Percentiles rank a stretch among this genome's conserved stretches.
Evolutionary conservation across 2,113 vertebrate species (phyloP).

Genomic region (Stigmatopora nigra): DNA sequence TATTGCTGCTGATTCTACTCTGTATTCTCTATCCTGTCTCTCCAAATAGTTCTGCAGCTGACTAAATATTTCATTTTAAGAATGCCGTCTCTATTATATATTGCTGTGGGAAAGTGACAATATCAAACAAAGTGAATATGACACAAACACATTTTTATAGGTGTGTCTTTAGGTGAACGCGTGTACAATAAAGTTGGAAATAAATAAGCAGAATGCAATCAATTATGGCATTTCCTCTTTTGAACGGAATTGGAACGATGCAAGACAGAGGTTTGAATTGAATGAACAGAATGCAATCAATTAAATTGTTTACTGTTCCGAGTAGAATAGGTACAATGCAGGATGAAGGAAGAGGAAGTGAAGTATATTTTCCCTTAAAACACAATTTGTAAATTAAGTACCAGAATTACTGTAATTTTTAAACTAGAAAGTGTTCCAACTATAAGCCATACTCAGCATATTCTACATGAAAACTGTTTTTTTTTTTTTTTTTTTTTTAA

Average conservation of each 20-base stretch:
- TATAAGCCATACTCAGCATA: too few relatives aligned
- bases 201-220: too few relatives aligned
- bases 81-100: constrained; percentile 35
- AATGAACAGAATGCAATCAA: constrained; percentile 1
- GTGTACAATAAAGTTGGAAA: neutral
- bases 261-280: neutral
- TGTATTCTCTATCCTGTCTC: constrained; percentile 29
- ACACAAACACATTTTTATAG: constrained; percentile 4
- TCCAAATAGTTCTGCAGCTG: constrained; percentile 40
- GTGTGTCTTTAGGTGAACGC: constrained; percentile 16
- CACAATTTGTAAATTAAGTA: neutral
- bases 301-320: neutral
- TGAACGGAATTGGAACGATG: too few relatives aligned
- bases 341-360: neutral
- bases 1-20: constrained; percentile 27
- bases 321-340: neutral
- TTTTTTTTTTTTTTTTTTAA: too few relatives aligned
- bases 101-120: constrained; percentile 16
- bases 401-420: too few relatives aligned
- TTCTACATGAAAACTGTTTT: too few relatives aligned
- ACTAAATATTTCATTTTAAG: constrained; percentile 43
- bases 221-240: too few relatives aligned
- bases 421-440: too few relatives aligned
- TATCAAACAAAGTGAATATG: constrained; percentile 25
- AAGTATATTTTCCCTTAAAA: neutral